Base-by-base conservation (phyloP, 2,888 invertebrate genomes). In the Caenorhabditis afra region DNA sequence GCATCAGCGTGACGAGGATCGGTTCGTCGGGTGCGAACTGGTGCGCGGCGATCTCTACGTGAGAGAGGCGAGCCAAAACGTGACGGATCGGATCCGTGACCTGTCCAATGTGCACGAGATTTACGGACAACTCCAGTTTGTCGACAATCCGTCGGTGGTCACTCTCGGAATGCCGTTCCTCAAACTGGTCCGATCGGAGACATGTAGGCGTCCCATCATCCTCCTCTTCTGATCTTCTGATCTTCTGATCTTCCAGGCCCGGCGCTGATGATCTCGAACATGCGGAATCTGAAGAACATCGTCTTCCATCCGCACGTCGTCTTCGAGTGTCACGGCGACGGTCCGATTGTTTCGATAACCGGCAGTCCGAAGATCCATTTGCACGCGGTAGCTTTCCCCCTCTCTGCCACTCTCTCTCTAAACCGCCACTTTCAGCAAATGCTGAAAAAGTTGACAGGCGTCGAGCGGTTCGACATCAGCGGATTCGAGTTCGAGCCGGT, bases 91-190 rank as follows among this genome's bases (percentile, higher is more conserved):
- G 2, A 41, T 71, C 20, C 62, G 53, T 1, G 71, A 71, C 14
- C 18, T 71, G 4, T 71, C 71, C 8, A 49, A 64, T 29, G 23
- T 44, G 4, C 71, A 71, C 22, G 7, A 14, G 14, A 71, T 71
- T 7, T 20, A 57, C 10, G 71, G 71, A 0, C 52, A 37, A 3
- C 22, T 71, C 16, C 71, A 57, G 11, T 8, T 71, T 0, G n/a
- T 47, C n/a, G 53, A 64, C 50, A 71, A 71, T 45, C 52, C 71
- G 0, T 57, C 39, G 1, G 35, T 71, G 37, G 57, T 39, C 7
- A 47, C 55, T 16, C 14, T 71, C n/a, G 18, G 55, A 2, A 41
- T 71, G 39, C 71, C 71, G 12, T 71, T 71, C 37, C 64, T 71
- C 18, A 64, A 50, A 4, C 18, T 23, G 23, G 62, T 71, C n/a